Evolutionary conservation across 2,113 vertebrate genomes (phyloP).

Genomic region (Penelope pileata): DNA sequence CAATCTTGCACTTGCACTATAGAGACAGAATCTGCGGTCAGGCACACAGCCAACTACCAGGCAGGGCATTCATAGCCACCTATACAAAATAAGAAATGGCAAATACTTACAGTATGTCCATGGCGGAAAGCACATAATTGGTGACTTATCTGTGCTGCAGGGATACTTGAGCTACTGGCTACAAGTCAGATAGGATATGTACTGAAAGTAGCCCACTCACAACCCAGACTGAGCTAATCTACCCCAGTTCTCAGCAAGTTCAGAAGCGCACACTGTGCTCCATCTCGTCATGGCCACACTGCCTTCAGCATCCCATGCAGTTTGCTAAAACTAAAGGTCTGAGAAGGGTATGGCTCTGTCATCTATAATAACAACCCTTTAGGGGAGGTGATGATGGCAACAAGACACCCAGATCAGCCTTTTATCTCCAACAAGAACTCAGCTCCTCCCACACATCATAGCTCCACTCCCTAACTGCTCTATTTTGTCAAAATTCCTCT

Average conservation of each 20-base stretch:
- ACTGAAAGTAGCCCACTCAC: neutral
- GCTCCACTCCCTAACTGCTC: neutral
- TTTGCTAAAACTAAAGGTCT: neutral
- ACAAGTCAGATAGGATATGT: neutral
- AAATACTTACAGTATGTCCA: neutral
- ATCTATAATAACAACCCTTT: neutral
- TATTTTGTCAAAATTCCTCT: neutral
- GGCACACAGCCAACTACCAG: neutral
- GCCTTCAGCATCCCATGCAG: neutral
- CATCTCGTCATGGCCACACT: neutral
- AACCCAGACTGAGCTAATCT: neutral
- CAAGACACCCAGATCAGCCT: accelerated
- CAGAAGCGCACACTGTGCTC: neutral
- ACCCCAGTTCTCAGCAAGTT: neutral
- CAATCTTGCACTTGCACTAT: neutral
- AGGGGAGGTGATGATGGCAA: neutral
- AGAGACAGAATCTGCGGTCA: neutral
- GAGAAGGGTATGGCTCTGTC: neutral
- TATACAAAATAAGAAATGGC: neutral
- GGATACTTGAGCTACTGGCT: neutral
- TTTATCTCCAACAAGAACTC: neutral
- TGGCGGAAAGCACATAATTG: neutral
- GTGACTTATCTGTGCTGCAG: neutral
- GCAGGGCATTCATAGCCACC: neutral
- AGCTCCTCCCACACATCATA: neutral